A percentile compares a stretch with the other conserved stretches of the same genome.
phyloP scores from a whole-genome alignment of 1,140 invertebrate species.

The Megathymus violae region DNA sequence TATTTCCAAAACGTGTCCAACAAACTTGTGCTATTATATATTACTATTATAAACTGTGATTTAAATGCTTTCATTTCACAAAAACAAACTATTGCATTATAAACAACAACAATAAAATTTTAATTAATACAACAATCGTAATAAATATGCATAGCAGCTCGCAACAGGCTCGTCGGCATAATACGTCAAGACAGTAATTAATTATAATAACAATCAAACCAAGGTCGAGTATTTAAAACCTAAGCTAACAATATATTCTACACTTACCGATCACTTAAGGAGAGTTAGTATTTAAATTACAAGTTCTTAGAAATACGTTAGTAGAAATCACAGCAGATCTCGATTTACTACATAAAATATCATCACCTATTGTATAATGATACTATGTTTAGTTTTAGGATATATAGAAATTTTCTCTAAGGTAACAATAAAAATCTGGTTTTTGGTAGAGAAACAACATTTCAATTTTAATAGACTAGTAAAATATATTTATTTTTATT shows the following conservation, averaged over 20 bases:
- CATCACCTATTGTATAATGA: slow-evolving; percentile 35
- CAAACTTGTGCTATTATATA: slow-evolving; percentile 15
- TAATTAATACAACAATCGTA: slow-evolving; percentile 23
- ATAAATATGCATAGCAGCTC: slow-evolving; percentile 26
- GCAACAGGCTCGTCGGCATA: slow-evolving; percentile 18
- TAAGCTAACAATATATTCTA: slow-evolving; percentile 7
- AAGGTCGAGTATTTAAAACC: slow-evolving; percentile 36
- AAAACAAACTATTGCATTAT: slow-evolving; percentile 17
- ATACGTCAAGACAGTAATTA: slow-evolving; percentile 40
- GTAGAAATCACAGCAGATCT: slow-evolving; percentile 72
- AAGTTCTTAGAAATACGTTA: slow-evolving; percentile 50
- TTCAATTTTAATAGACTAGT: slow-evolving; percentile 26
- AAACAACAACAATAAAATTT: slow-evolving; percentile 29
- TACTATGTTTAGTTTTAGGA: slow-evolving; percentile 21
- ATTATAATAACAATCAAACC: slow-evolving; percentile 32
- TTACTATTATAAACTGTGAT: slow-evolving; percentile 17
- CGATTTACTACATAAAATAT: slow-evolving; percentile 43
- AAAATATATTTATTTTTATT: slow-evolving; percentile 21
- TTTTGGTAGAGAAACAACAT: slow-evolving; percentile 32
- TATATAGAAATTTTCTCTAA: slow-evolving; percentile 25
- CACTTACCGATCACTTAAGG: slow-evolving; percentile 10
- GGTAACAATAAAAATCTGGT: slow-evolving; percentile 33
- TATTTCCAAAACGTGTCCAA: slow-evolving; percentile 18
- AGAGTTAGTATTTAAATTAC: slow-evolving; percentile 38
- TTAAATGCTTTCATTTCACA: slow-evolving; percentile 31